Conservation (phyloP, 37 sponge, comb jelly and placozoan genomes). For the Chondrosia reniformis region DNA sequence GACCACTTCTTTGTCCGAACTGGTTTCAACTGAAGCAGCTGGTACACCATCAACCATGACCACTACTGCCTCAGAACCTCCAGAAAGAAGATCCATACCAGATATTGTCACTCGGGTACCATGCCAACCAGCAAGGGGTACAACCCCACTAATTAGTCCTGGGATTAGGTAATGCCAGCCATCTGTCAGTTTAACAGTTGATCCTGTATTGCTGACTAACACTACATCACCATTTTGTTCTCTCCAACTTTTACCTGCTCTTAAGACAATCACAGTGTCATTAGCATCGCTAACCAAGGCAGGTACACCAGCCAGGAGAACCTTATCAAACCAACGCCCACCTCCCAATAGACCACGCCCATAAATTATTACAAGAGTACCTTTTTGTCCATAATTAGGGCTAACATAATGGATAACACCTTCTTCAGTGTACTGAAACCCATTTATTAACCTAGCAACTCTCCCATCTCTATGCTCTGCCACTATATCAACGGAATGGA, state of each 20-base stretch:
- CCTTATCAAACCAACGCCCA: slow-evolving; percentile 18
- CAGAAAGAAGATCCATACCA: slow-evolving; percentile 39
- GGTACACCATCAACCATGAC: slow-evolving; percentile 22
- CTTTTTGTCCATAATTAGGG: slow-evolving; percentile 57
- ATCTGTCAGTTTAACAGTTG: slow-evolving; percentile 32
- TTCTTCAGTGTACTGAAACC: slow-evolving; percentile 64
- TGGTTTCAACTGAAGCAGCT: not conserved
- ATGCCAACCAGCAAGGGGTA: slow-evolving; percentile 43
- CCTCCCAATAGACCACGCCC: slow-evolving; percentile 66
- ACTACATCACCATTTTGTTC: slow-evolving; percentile 42
- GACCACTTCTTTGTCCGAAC: slow-evolving; percentile 11
- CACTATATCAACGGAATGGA: slow-evolving; percentile 48
- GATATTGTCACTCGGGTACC: slow-evolving; percentile 49
- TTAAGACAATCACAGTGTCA: slow-evolving; percentile 20
- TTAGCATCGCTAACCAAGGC: slow-evolving; percentile 9
- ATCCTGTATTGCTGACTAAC: slow-evolving; percentile 48
- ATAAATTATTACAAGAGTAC: slow-evolving; percentile 40
- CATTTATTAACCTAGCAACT: slow-evolving; percentile 36
- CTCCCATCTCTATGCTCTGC: slow-evolving; percentile 22
- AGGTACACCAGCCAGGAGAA: slow-evolving; percentile 32
- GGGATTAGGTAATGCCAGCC: slow-evolving; percentile 48
- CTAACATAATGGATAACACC: slow-evolving; percentile 31
- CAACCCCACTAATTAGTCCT: slow-evolving; percentile 21
- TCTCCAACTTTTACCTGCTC: not conserved
- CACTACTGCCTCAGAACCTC: slow-evolving; percentile 14